Conservation (phyloP, 37 sponge, comb jelly and placozoan species). For the Tethya wilhelma region DNA sequence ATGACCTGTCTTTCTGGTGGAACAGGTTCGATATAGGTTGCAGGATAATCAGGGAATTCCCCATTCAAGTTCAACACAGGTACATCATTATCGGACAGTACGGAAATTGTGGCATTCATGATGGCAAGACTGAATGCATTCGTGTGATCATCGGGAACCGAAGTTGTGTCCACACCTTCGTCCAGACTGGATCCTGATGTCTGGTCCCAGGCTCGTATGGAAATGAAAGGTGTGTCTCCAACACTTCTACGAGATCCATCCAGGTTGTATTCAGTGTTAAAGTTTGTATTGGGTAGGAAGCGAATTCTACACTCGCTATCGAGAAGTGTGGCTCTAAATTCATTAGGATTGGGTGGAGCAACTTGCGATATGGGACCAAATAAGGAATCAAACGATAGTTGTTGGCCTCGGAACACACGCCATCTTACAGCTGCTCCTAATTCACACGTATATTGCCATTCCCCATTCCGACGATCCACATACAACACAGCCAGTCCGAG, state of each 20-base stretch:
- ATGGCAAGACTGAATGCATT: conserved; percentile 78
- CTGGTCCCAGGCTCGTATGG: conserved; percentile 82
- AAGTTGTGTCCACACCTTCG: conserved; percentile 77
- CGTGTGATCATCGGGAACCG: conserved; percentile 76
- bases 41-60: conserved; percentile 13
- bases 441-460: conserved; percentile 88
- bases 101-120: conserved; percentile 43
- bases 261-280: conserved; percentile 81
- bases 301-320: conserved; percentile 61
- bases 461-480: conserved; percentile 73
- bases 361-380: conserved; percentile 56
- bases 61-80: conserved; percentile 59
- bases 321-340: conserved; percentile 74
- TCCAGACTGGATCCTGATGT: conserved; percentile 52
- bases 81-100: conserved; percentile 52
- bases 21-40: conserved; percentile 69
- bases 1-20: conserved; percentile 65
- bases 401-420: conserved; percentile 64
- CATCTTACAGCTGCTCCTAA: conserved; percentile 24
- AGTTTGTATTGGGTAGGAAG: conserved; percentile 65
- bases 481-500: conserved; percentile 68
- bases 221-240: conserved; percentile 71
- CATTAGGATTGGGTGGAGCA: conserved; percentile 60
- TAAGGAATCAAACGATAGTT: conserved; percentile 24
- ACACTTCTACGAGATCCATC: conserved; percentile 51